These are phyloP conservation scores for Calliopum simillimum DNA, from an alignment of 2,888 invertebrate genomes.

Conservation along the genomic window DNA sequence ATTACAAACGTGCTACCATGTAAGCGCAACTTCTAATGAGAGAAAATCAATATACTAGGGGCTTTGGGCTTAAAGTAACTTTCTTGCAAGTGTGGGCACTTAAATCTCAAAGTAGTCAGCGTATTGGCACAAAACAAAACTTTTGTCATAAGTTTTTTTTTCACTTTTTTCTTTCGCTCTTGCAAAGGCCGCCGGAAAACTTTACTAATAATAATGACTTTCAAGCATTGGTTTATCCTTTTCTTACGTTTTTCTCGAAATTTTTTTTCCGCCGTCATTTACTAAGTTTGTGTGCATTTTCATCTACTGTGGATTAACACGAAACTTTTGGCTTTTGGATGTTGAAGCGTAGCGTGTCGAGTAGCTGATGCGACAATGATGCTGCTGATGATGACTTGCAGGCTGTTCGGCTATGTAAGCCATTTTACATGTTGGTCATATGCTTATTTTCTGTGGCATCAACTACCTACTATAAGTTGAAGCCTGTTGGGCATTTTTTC, in stretches of 20 bases:
- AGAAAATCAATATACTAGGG: too few relatives aligned
- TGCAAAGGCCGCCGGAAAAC: neutral
- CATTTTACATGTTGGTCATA: too few relatives aligned
- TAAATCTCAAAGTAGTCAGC: neutral
- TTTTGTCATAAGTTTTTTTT: neutral
- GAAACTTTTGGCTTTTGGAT: slow-evolving; percentile 16
- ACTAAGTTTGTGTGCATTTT: neutral
- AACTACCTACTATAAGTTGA: neutral
- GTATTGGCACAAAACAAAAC: neutral
- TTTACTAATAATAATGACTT: slow-evolving; percentile 10
- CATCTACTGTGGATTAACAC: slow-evolving; percentile 21
- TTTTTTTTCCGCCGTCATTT: neutral
- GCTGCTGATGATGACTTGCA: too few relatives aligned
- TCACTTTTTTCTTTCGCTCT: neutral
- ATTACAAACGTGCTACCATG: too few relatives aligned
- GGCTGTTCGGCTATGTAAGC: too few relatives aligned
- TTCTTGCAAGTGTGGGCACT: too few relatives aligned
- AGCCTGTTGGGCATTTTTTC: too few relatives aligned
- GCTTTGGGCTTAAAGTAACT: too few relatives aligned
- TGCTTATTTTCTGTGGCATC: neutral
- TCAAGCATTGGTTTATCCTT: slow-evolving; percentile 8
- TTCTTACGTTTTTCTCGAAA: neutral
- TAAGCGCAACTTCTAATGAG: too few relatives aligned
- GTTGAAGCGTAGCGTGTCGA: neutral
- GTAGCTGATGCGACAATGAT: neutral